Evolutionary conservation across 2,888 invertebrate genomes (phyloP), one percentile per base, ranked within the genome.

Genomic region (Chalcis sispes): DNA sequence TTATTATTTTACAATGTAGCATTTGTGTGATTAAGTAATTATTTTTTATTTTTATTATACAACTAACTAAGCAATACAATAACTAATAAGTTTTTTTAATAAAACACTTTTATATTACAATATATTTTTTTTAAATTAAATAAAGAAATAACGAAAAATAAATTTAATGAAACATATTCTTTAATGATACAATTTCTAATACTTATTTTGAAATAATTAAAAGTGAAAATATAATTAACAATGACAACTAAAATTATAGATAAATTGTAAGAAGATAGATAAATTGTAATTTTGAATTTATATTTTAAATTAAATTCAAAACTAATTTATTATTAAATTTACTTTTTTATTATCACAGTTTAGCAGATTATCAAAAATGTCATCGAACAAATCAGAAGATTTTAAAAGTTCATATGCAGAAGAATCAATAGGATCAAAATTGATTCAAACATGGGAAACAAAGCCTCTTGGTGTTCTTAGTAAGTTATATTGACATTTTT

Each of bases 91-190:
- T n/a, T n/a, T n/a, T n/a, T n/a, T n/a, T n/a, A n/a, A n/a, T n/a
- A n/a, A n/a, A n/a, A n/a, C n/a, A n/a, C n/a, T n/a, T n/a, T n/a
- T n/a, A n/a, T n/a, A n/a, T n/a, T n/a, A n/a, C n/a, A n/a, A n/a
- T n/a, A n/a, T n/a, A n/a, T 40, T 18, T 13, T 32, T 10, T 18
- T 72, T 15, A 64, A 36, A 20, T 64, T 46, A 64, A 23, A 32
- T 72, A 56, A 23, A 32, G 72, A 72, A 62, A 72, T 54, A 62
- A 46, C n/a, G 64, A 46, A 64, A 54, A 72, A 72, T 54, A 2
- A 1, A 13, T 50, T 42, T 61, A 7, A 46, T 15, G 46, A 56
- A 67, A 25, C n/a, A 25, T 13, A 56, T 2, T 0, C 25, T 58
- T 58, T 20, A 2, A 64, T 64, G 56, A 70, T 50, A 36, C 29